Percentiles rank a stretch among this genome's conserved stretches.
Evolutionary conservation across 2,888 invertebrate species (phyloP).

Genomic region (Ptychoptera albimana): DNA sequence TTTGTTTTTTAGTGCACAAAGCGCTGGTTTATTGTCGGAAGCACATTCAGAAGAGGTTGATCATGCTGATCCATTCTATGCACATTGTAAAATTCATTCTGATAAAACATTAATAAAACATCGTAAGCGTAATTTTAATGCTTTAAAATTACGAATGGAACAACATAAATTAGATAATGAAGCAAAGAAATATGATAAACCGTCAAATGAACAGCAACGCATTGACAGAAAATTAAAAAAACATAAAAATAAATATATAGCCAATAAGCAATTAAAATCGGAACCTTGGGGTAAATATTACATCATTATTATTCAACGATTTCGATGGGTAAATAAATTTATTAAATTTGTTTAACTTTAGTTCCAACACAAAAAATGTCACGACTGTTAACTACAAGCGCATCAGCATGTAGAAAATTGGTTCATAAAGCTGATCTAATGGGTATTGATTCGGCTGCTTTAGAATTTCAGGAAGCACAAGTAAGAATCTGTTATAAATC

Average conservation of each 20-base stretch:
- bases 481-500: slow-evolving; percentile 19
- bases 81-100: slow-evolving; percentile 89
- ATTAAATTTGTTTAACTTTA: slow-evolving; percentile 23
- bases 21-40: slow-evolving; percentile 82
- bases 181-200: slow-evolving; percentile 17
- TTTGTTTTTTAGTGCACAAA: slow-evolving; percentile 57
- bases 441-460: slow-evolving; percentile 69
- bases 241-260: slow-evolving; percentile 67
- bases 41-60: slow-evolving; percentile 80
- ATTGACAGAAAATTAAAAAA: slow-evolving; percentile 70
- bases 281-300: slow-evolving; percentile 77
- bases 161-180: slow-evolving; percentile 36
- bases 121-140: slow-evolving; percentile 70
- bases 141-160: slow-evolving; percentile 63
- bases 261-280: slow-evolving; percentile 53
- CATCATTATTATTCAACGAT: not conserved
- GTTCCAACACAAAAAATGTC: slow-evolving; percentile 94
- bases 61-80: slow-evolving; percentile 93
- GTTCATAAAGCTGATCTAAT: slow-evolving; percentile 75
- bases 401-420: slow-evolving; percentile 70
- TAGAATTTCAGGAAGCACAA: slow-evolving; percentile 73
- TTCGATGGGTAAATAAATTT: not conserved
- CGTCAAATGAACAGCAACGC: slow-evolving; percentile 51
- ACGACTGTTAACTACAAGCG: slow-evolving; percentile 73
- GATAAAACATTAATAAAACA: slow-evolving; percentile 74